Evolutionary conservation across 2,113 vertebrate species (phyloP).

Genomic region (Helogale parvula): DNA sequence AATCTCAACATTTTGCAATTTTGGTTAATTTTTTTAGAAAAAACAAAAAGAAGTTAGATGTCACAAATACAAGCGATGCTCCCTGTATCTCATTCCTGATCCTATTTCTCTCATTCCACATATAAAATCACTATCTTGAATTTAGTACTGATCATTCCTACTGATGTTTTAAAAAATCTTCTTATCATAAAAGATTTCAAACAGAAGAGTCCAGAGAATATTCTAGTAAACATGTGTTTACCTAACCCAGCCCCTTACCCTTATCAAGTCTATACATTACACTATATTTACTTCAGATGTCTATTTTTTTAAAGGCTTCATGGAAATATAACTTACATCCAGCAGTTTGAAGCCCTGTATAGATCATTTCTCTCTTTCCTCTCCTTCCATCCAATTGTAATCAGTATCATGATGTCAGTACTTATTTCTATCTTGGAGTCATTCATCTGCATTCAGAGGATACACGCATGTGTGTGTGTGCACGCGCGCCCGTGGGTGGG

Average conservation of each 20-base stretch:
- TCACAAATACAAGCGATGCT: not conserved
- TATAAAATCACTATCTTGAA: not conserved
- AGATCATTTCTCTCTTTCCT: not conserved
- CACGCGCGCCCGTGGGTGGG: no score
- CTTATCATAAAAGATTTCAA: not conserved
- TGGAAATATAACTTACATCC: not conserved
- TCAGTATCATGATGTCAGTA: not conserved
- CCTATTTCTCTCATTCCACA: not conserved
- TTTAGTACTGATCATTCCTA: not conserved
- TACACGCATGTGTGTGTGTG: not conserved
- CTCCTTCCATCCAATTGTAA: not conserved
- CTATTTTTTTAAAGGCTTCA: not conserved
- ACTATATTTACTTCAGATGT: not conserved
- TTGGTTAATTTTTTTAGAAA: not conserved
- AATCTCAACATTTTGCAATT: not conserved
- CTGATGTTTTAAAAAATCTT: not conserved
- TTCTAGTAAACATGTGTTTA: not conserved
- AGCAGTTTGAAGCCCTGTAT: not conserved
- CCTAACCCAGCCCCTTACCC: not conserved
- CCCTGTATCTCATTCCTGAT: not conserved
- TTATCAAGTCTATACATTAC: not conserved
- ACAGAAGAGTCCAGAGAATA: not conserved
- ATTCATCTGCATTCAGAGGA: not conserved
- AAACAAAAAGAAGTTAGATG: not conserved
- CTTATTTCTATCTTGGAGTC: not conserved